Evolutionary conservation across 2,888 invertebrate species (phyloP).

Genomic region (Notodonta dromedarius): DNA sequence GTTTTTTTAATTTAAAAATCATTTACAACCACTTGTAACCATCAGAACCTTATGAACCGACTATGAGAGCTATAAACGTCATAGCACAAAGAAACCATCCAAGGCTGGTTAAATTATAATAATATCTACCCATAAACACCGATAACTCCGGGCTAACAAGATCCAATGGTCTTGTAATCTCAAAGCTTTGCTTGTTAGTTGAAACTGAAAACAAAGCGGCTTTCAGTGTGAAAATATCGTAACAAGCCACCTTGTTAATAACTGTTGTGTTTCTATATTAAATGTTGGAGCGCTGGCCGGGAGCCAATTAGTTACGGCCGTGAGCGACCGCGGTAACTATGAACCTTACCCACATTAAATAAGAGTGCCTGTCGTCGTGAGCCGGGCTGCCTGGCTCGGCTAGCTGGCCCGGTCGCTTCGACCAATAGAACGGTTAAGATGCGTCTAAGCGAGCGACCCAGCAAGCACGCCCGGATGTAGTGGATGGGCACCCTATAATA

Average conservation of each 20-base stretch:
- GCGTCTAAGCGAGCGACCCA: no score
- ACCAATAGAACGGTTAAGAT: no score
- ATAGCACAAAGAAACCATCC: constrained; percentile 25
- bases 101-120: constrained; percentile 35
- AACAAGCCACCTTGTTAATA: constrained; percentile 67
- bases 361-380: no score
- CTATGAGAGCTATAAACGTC: constrained; percentile 15
- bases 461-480: no score
- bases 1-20: background rate
- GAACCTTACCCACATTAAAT: constrained; percentile 10
- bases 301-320: constrained; percentile 58
- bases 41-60: background rate
- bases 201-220: constrained; percentile 64
- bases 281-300: constrained; percentile 64
- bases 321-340: constrained; percentile 8
- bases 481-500: no score
- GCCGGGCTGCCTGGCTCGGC: no score
- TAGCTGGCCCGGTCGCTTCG: no score
- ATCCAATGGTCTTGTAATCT: constrained; percentile 39
- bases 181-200: constrained; percentile 54
- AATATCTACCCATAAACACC: constrained; percentile 42
- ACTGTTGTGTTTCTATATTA: constrained; percentile 65
- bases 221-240: constrained; percentile 68
- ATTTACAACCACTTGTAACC: background rate
- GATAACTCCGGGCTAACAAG: constrained; percentile 46